These are phyloP conservation scores for Caretta caretta DNA, from an alignment of 2,113 vertebrate genomes.

Conservation along the genomic window DNA sequence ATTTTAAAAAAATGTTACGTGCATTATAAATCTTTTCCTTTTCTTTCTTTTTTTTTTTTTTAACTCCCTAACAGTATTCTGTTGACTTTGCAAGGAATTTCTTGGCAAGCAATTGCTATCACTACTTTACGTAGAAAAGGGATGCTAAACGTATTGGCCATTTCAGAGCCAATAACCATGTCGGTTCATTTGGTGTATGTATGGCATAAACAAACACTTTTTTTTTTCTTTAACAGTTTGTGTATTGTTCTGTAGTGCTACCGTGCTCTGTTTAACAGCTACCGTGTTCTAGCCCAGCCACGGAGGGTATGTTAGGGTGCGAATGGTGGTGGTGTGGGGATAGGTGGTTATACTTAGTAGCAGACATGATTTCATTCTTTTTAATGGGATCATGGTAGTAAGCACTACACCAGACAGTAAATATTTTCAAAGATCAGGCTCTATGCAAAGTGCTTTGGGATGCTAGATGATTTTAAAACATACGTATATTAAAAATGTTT, in stretches of 20 bases:
- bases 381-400: neutral
- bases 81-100: neutral
- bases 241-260: neutral
- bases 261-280: neutral
- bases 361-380: neutral
- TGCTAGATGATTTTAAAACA: neutral
- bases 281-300: neutral
- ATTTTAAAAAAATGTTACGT: neutral
- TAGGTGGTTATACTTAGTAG: neutral
- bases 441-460: neutral
- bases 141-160: fast-evolving
- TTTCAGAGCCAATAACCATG: neutral
- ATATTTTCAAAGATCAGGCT: neutral
- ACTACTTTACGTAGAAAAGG: neutral
- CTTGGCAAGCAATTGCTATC: neutral
- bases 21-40: neutral
- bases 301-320: neutral
- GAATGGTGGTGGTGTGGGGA: too few species aligned
- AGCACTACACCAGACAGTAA: neutral
- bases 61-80: neutral
- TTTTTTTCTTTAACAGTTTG: neutral
- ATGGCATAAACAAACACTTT: neutral
- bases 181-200: neutral
- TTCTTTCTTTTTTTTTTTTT: neutral
- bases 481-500: neutral